Percentiles rank a stretch among this genome's conserved stretches.
These are phyloP conservation scores for Anthonomus grandis DNA, from an alignment of 1,140 invertebrate genomes.

Conservation along the genomic window DNA sequence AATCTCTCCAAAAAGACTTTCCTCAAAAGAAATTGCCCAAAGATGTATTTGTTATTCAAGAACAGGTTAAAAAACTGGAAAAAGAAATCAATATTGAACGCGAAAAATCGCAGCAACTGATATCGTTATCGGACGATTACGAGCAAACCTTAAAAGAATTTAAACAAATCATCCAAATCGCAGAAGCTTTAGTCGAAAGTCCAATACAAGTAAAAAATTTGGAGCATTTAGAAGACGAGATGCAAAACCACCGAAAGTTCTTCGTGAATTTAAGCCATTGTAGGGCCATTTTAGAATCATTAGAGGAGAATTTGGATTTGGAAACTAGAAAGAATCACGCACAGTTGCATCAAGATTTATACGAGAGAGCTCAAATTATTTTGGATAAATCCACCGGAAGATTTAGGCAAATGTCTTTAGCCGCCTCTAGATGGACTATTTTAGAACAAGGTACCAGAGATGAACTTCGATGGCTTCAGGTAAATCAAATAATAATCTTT, in stretches of 20 bases:
- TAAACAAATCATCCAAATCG: slow-evolving; percentile 76
- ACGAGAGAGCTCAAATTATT: slow-evolving; percentile 67
- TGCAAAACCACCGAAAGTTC: slow-evolving; percentile 84
- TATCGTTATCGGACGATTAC: slow-evolving; percentile 77
- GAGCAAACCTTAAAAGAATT: slow-evolving; percentile 83
- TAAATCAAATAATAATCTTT: too few species aligned
- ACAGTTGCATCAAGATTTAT: slow-evolving; percentile 70
- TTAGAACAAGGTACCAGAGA: slow-evolving; percentile 77
- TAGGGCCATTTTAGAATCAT: slow-evolving; percentile 74
- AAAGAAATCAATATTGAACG: slow-evolving; percentile 65
- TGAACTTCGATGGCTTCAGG: slow-evolving; percentile 75
- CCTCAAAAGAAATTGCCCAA: slow-evolving; percentile 63
- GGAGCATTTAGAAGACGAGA: slow-evolving; percentile 78
- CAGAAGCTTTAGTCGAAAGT: slow-evolving; percentile 71
- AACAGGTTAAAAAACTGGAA: slow-evolving; percentile 65
- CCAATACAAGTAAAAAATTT: slow-evolving; percentile 70
- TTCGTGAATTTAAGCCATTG: slow-evolving; percentile 85
- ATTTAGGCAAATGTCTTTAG: slow-evolving; percentile 76
- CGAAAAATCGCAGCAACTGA: slow-evolving; percentile 68
- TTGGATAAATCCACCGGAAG: slow-evolving; percentile 74
- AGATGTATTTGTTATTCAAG: slow-evolving; percentile 61
- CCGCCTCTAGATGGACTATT: slow-evolving; percentile 77
- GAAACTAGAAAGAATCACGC: slow-evolving; percentile 72
- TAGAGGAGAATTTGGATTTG: slow-evolving; percentile 77
- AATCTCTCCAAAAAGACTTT: slow-evolving; percentile 59